Percentiles rank a stretch among this genome's conserved stretches.
Evolutionary conservation across 1,140 invertebrate genomes (phyloP).

Genomic region (Megalopta genalis): DNA sequence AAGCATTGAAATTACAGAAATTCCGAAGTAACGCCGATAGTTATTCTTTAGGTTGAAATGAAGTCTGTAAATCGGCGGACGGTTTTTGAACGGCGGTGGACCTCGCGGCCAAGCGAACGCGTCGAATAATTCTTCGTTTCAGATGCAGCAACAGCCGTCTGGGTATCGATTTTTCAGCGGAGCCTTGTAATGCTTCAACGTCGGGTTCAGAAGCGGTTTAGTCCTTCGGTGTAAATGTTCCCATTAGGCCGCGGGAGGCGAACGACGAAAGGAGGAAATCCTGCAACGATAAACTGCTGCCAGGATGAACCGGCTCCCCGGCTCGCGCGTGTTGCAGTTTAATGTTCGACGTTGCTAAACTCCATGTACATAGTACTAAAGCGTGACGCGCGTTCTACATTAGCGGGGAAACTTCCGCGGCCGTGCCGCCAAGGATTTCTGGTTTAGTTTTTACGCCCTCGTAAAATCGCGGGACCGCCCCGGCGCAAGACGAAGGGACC

Average conservation of each 20-base stretch:
- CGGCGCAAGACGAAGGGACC: too few species aligned
- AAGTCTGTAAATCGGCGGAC: not conserved
- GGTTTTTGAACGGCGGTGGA: not conserved
- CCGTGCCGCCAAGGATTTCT: not conserved
- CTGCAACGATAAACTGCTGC: slow-evolving; percentile 40
- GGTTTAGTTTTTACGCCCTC: slow-evolving; percentile 11
- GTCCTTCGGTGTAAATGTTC: slow-evolving; percentile 35
- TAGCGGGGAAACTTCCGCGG: slow-evolving; percentile 6
- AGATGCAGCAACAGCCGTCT: not conserved
- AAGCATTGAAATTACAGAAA: too few species aligned
- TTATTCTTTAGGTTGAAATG: not conserved
- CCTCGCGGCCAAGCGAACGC: not conserved
- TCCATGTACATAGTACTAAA: slow-evolving; percentile 1
- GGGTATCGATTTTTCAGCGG: slow-evolving; percentile 45
- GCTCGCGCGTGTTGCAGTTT: slow-evolving; percentile 23
- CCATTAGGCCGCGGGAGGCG: slow-evolving; percentile 39
- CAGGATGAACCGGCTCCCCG: slow-evolving; percentile 31
- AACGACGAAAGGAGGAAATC: slow-evolving; percentile 44
- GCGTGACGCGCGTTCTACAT: slow-evolving; percentile 29
- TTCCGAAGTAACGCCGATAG: too few species aligned
- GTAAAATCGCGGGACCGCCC: slow-evolving; percentile 17
- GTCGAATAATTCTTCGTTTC: slow-evolving; percentile 5
- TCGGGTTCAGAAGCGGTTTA: slow-evolving; percentile 29
- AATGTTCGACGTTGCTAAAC: slow-evolving; percentile 38
- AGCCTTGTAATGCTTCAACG: slow-evolving; percentile 40